Base-by-base conservation (phyloP, 2,888 invertebrate genomes). In the Cantharis nigra region DNA sequence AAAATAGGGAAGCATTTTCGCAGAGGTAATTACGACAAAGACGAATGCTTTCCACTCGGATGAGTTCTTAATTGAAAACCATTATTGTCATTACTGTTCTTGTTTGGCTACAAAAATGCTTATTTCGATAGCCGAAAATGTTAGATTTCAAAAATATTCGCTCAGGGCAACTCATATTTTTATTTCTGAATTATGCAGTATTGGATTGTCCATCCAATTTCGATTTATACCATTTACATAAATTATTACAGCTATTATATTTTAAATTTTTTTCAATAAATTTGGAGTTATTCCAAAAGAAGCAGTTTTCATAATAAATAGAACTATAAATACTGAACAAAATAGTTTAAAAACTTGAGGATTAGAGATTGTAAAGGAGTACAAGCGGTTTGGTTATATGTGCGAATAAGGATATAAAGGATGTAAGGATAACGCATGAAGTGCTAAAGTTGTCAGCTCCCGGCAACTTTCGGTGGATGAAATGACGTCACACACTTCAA, bases 401-500 rank as follows among this genome's bases (percentile, higher is more conserved):
- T 69, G 63, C 73, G 69, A 20, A 71, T 18, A 75, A 72, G 75
- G 75, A 75, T 75, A 72, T 75, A 78, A 78, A 78, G 75, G 75
- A 78, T 75, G 18, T 67, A 67, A 67, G 65, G 65, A 67, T 71
- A 76, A 78, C 78, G 76, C 78, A 78, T 76, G 79, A 79, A 79
- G 79, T 79, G 79, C 67, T 75, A 79, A 79, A 79, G 75, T 79
- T 78, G 77, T 79, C 79, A 75, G 80, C 80, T 76, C 77, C 70
- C 62, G 83, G 84, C 85, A 83, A 82, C 85, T 85, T 85, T 84
- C 73, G 84, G 84, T 86, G 84, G 85, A 85, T 85, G 84, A 85
- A 86, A 86, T 84, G 84, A 85, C 86, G 87, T 87, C 87, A 85
- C 84, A 86, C 85, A 86, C 86, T 86, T 85, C 86, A 85, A 84